phyloP scores from a whole-genome alignment of 1,140 invertebrate species.

The Papilio aristodemus region DNA sequence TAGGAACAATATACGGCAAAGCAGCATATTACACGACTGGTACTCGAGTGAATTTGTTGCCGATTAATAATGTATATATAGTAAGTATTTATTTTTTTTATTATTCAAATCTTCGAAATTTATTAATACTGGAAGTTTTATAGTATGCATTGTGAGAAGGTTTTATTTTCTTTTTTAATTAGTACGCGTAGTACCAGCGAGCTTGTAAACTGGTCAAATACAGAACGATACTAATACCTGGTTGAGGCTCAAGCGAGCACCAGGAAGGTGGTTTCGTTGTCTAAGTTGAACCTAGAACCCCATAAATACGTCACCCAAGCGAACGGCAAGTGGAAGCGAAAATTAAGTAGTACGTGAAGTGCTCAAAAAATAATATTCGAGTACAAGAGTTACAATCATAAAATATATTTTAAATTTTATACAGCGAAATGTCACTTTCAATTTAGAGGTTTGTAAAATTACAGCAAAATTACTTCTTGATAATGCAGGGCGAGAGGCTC shows the following conservation, averaged over 20 bases:
- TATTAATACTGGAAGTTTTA: too few species aligned
- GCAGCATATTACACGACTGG: too few species aligned
- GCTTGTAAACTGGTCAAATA: slow-evolving; percentile 25
- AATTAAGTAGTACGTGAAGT: slow-evolving; percentile 2
- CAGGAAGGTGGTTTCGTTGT: slow-evolving; percentile 40
- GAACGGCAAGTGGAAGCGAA: slow-evolving; percentile 8
- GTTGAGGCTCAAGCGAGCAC: slow-evolving; percentile 37
- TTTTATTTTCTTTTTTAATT: too few species aligned
- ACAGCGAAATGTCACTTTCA: neutral
- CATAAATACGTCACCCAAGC: slow-evolving; percentile 39
- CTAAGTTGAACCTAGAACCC: slow-evolving; percentile 47
- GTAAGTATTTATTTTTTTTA: too few species aligned
- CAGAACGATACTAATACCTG: slow-evolving; percentile 39
- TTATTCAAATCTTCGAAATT: too few species aligned
- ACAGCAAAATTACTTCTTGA: neutral
- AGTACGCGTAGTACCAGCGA: slow-evolving; percentile 35
- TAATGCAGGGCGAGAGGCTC: neutral
- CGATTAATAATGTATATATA: too few species aligned
- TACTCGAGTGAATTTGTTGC: too few species aligned
- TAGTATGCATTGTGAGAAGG: too few species aligned
- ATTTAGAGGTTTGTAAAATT: neutral
- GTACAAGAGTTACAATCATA: neutral
- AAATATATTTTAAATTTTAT: neutral
- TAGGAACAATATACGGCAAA: too few species aligned
- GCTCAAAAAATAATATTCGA: neutral